Evolutionary conservation across 2,113 vertebrate genomes (phyloP).

Genomic region (Trinectes maculatus): DNA sequence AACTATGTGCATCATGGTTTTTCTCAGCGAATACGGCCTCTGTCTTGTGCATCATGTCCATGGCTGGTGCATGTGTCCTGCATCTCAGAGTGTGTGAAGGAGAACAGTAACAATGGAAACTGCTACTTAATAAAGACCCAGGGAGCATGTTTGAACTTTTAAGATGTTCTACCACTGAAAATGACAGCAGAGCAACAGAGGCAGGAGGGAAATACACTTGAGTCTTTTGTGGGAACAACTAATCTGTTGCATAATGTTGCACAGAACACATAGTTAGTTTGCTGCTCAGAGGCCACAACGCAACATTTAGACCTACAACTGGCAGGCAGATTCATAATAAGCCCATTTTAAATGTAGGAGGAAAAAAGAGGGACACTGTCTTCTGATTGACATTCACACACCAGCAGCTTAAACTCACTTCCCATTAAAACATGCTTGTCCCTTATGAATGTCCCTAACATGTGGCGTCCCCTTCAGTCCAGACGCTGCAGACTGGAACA

Average conservation of each 20-base stretch:
- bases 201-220: background rate
- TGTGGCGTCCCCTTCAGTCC: background rate
- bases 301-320: constrained; percentile 7
- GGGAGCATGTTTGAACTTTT: background rate
- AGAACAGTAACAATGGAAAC: background rate
- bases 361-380: constrained; percentile 6
- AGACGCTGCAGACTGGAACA: background rate
- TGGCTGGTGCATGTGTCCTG: background rate
- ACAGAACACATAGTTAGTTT: constrained; percentile 16
- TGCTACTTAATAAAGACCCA: background rate
- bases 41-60: background rate
- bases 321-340: constrained; percentile 21
- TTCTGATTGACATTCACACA: background rate
- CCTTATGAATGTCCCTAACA: background rate
- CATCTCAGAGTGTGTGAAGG: background rate
- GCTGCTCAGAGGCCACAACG: constrained; percentile 3
- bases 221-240: background rate
- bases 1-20: background rate
- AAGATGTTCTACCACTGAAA: too few species aligned
- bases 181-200: background rate
- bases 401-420: background rate
- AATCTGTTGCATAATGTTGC: constrained; percentile 15
- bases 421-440: background rate
- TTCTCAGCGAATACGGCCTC: background rate
- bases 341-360: background rate